A percentile compares a stretch with the other conserved stretches of the same genome.
Evolutionary conservation across 2,113 vertebrate genomes (phyloP).

Genomic region (Buteo buteo): DNA sequence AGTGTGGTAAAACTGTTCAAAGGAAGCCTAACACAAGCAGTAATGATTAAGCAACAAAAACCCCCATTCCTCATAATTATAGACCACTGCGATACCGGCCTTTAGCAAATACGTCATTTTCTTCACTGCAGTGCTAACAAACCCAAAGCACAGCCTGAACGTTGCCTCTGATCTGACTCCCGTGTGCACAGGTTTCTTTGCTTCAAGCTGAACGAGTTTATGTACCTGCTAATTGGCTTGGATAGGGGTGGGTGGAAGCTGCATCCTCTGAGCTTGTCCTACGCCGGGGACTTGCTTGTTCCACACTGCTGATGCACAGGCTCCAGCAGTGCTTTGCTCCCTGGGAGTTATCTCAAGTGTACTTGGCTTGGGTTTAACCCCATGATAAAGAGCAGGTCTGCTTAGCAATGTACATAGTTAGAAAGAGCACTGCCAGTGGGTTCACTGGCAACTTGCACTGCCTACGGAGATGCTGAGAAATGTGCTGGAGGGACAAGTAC

Average conservation of each 20-base stretch:
- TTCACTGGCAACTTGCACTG: not conserved
- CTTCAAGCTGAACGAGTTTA: not conserved
- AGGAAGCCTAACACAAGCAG: slow-evolving; percentile 20
- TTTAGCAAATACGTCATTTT: not conserved
- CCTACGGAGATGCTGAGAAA: not conserved
- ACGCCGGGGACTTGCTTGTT: fast-evolving
- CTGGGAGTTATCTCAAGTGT: not conserved
- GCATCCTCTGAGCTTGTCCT: not conserved
- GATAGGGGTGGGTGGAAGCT: not conserved
- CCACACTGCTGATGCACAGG: not conserved
- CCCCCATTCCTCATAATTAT: not conserved
- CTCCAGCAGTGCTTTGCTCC: not conserved
- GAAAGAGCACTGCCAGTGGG: not conserved
- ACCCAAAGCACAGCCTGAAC: not conserved
- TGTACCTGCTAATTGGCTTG: not conserved
- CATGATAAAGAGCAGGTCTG: not conserved
- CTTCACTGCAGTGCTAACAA: slow-evolving; percentile 10
- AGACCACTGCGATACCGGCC: not conserved
- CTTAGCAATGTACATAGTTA: not conserved
- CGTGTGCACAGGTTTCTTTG: not conserved
- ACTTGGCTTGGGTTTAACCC: not conserved
- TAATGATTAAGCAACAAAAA: not conserved
- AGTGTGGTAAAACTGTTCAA: not conserved
- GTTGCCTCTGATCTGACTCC: not conserved
- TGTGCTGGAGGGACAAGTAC: not conserved